Percentiles rank a stretch among this genome's conserved stretches.
Evolutionary conservation across 2,113 vertebrate genomes (phyloP).

Genomic region (Planiliza haematocheilus): DNA sequence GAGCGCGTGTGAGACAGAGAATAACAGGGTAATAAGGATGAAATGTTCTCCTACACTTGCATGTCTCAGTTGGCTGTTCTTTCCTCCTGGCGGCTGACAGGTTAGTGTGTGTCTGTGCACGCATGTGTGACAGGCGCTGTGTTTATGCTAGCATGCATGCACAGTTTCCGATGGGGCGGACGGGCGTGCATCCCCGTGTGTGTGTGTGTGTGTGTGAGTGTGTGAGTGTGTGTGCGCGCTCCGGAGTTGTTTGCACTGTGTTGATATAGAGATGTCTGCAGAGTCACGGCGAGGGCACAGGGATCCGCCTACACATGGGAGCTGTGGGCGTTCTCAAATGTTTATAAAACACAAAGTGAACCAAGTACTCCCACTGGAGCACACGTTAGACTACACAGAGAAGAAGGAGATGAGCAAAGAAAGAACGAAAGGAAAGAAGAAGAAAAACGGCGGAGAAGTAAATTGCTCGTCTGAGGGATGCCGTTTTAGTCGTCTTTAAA

Average conservation of each 20-base stretch:
- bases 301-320: conserved; percentile 61
- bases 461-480: neutral
- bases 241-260: conserved; percentile 57
- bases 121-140: conserved; percentile 3
- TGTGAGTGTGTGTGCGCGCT: neutral
- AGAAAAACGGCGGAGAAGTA: neutral
- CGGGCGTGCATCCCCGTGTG: conserved; percentile 19
- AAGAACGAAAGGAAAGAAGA: neutral
- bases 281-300: conserved; percentile 62
- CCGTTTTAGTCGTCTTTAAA: conserved; percentile 1
- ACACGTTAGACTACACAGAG: conserved; percentile 15
- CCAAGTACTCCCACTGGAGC: conserved; percentile 57
- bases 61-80: conserved; percentile 68
- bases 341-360: conserved; percentile 73
- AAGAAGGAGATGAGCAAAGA: conserved; percentile 3
- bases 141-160: conserved; percentile 23
- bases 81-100: conserved; percentile 65
- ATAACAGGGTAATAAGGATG: conserved; percentile 71
- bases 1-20: conserved; percentile 45
- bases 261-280: conserved; percentile 68
- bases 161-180: conserved; percentile 37
- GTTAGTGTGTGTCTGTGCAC: conserved; percentile 33
- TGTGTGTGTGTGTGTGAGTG: conserved; percentile 2
- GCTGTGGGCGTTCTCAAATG: conserved; percentile 63
- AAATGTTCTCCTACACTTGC: conserved; percentile 76